Base-by-base conservation (phyloP, 2,797 vertebrate species). In the Thunnus albacares region DNA sequence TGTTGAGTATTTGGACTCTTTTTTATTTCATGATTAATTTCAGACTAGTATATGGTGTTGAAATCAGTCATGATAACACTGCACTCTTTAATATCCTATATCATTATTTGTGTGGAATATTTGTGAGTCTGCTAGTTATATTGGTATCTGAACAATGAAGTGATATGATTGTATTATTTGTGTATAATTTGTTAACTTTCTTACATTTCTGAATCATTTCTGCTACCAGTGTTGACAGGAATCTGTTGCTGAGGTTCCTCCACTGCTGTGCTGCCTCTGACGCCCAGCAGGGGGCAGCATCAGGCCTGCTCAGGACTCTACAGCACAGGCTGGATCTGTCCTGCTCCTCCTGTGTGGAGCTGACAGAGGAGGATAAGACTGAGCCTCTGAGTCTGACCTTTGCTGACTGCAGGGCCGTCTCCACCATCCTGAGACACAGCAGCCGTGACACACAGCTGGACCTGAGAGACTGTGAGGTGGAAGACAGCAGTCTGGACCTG, bases 391-490 rank as follows among this genome's bases (percentile, higher is more conserved):
- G n/a, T 18, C 61, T 91, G 18, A 89, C 60, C 4, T 35, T 12
- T 24, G 52, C n/a, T 0, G 80, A 88, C 80, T 85, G 86, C 78
- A 63, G 60, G 38, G 71, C 45, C 45, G 1, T 81, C 52, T 77
- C 64, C 75, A 57, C 30, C 26, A 0, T 83, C 60, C 80, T 89
- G 79, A 88, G 20, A 66, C 62, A 26, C 77, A 55, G 77, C 57
- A 71, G n/a, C 51, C 9, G 0, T 22, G 43, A 49, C 38, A 62
- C 83, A 56, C 52, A 60, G 64, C 84, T 93, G 8, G 55, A 80
- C 78, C 84, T 92, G 11, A 24, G 43, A 49, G 87, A 90, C 87
- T 92, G 91, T 83, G 79, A 90, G 74, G 71, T 91, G 60, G 62
- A 85, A 43, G 83, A 88, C 47, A 69, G 80, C 30, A 74, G 85